Evolutionary conservation across 53 echinoderm and acorn worm species (phyloP).

Genomic region (Echinometra lucunter): DNA sequence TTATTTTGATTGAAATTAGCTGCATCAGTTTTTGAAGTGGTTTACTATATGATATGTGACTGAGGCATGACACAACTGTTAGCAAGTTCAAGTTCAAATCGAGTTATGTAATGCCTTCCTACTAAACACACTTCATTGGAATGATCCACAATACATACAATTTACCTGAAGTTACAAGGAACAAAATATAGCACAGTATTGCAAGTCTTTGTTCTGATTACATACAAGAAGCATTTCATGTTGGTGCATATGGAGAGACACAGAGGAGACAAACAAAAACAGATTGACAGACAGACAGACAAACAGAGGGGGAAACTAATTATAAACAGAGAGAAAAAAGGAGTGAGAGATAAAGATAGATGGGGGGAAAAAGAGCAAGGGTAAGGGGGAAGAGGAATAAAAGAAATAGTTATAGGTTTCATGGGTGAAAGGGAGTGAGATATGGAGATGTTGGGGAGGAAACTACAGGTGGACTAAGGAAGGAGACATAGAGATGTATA

Average conservation of each 20-base stretch:
- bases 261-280: background rate
- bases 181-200: constrained; percentile 7
- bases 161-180: background rate
- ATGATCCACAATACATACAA: background rate
- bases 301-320: too few species aligned
- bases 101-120: background rate
- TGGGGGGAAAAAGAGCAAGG: background rate
- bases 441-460: too few species aligned
- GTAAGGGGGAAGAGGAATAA: background rate
- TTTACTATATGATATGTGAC: too few species aligned
- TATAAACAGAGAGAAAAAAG: background rate
- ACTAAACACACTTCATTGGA: constrained; percentile 11
- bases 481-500: too few species aligned
- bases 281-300: background rate
- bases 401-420: too few species aligned
- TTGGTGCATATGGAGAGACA: background rate
- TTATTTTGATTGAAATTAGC: too few species aligned
- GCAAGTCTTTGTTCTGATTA: background rate
- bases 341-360: background rate
- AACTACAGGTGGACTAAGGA: too few species aligned
- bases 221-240: background rate
- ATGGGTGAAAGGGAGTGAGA: background rate
- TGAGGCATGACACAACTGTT: too few species aligned
- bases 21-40: too few species aligned
- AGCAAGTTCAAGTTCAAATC: too few species aligned